These are phyloP conservation scores for Aurelia sp. DNA, from an alignment of 30 jellyfish, hydroid and myxozoan species.

Conservation along the genomic window DNA sequence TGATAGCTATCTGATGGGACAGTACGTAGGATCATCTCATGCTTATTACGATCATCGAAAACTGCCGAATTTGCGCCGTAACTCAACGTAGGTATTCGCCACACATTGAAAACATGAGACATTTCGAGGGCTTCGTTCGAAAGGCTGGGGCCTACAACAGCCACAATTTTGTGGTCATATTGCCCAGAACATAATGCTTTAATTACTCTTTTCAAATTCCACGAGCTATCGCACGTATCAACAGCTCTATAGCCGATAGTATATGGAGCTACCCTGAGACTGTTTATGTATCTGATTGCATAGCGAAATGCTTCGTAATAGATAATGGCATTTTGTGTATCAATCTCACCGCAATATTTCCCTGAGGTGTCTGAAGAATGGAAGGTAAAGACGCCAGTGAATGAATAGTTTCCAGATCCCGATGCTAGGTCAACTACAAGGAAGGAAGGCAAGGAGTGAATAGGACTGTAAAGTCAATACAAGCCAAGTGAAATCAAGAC, in stretches of 20 bases:
- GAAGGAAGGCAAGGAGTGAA: no score
- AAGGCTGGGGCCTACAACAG: conserved; percentile 63
- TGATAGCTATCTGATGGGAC: conserved; percentile 73
- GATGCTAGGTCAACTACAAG: conserved; percentile 15
- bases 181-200: conserved; percentile 10
- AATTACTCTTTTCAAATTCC: background rate
- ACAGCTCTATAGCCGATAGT: conserved; percentile 42
- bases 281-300: conserved; percentile 44
- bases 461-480: no score
- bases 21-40: conserved; percentile 56
- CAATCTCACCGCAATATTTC: conserved; percentile 56
- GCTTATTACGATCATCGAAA: conserved; percentile 28
- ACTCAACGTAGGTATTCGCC: conserved; percentile 38
- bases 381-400: conserved; percentile 47
- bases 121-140: conserved; percentile 64
- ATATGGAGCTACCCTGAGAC: background rate
- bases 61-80: conserved; percentile 49
- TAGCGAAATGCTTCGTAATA: conserved; percentile 77
- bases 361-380: conserved; percentile 63
- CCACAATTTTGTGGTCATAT: conserved; percentile 1
- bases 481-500: no score
- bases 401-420: conserved; percentile 35
- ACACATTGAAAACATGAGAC: conserved; percentile 61
- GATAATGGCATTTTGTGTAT: conserved; percentile 54
- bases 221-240: conserved; percentile 67